Base-by-base conservation (phyloP, 2,888 invertebrate genomes). In the Bellardia pandia region DNA sequence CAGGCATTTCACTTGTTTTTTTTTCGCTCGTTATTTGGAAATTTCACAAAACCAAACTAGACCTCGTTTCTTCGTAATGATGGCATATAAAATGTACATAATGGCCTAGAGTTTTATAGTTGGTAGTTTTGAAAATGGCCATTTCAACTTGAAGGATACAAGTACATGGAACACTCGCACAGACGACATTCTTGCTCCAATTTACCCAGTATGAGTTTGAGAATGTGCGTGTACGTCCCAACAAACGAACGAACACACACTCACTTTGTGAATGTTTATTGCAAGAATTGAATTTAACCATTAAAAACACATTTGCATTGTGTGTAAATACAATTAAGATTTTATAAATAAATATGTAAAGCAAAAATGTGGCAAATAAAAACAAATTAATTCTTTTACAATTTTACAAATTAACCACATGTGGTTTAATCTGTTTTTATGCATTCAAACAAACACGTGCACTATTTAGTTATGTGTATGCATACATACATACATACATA, bases 341-440 rank as follows among this genome's bases (percentile, higher is more conserved):
- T 37, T 71, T 80, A 13, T 45, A 62, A 58, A 58, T 60, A 60
- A n/a, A 48, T 51, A 75, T 16, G 30, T 37, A 51, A 62, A 64
- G 30, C 1, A 33, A 56, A 77, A 64, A 14, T 72, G 40, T 68
- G 60, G 51, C 2, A 92, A 91, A 75, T 93, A 93, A 91, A 76
- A 76, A 93, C 8, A 92, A 91, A 87, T 94, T 94, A 40, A 88
- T 86, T 88, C 88, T 64, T 13, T 69, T 72, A 60, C 71, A 45
- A 48, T 66, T 69, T 53, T 66, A 62, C n/a, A 66, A 77, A 78
- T 71, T 64, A 80, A 71, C 75, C 77, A 23, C 71, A 81, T 79
- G 80, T 66, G 75, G 77, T 45, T 77, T 16, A 69, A 76, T 68
- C 30, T 30, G 14, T 42, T 77, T 60, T 5, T 58, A 58, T n/a